Percentiles rank a stretch among this genome's conserved stretches.
Evolutionary conservation across 2,113 vertebrate genomes (phyloP).

Genomic region (Sapajus apella): DNA sequence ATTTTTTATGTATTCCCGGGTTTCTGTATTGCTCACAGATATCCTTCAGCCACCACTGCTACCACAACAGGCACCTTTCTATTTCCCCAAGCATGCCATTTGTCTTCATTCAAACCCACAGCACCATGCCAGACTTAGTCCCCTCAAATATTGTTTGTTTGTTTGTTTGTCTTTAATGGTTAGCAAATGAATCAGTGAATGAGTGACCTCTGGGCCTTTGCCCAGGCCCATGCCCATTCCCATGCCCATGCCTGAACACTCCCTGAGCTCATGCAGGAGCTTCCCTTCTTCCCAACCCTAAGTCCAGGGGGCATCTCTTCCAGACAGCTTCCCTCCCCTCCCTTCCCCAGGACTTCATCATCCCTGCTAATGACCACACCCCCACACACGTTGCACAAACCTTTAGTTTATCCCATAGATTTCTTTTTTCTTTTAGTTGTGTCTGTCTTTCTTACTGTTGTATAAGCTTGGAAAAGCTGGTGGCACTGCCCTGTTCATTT

Average conservation of each 20-base stretch:
- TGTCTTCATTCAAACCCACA: background rate
- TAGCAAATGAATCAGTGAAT: background rate
- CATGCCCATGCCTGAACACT: background rate
- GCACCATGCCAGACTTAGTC: background rate
- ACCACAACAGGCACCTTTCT: background rate
- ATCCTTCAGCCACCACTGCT: background rate
- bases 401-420: background rate
- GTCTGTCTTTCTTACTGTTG: background rate
- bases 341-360: background rate
- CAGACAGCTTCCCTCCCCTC: background rate
- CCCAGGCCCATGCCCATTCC: no score
- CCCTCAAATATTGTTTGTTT: background rate
- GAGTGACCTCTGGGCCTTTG: background rate
- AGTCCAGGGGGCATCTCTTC: background rate
- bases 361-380: background rate
- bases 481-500: background rate
- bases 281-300: background rate
- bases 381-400: background rate
- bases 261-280: fast-evolving
- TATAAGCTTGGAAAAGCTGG: background rate
- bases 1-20: background rate
- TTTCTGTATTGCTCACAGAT: background rate
- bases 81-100: background rate
- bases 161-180: background rate
- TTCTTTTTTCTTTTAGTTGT: background rate